These are phyloP conservation scores for Gadus macrocephalus DNA, from an alignment of 2,113 vertebrate species.

Conservation along the genomic window DNA sequence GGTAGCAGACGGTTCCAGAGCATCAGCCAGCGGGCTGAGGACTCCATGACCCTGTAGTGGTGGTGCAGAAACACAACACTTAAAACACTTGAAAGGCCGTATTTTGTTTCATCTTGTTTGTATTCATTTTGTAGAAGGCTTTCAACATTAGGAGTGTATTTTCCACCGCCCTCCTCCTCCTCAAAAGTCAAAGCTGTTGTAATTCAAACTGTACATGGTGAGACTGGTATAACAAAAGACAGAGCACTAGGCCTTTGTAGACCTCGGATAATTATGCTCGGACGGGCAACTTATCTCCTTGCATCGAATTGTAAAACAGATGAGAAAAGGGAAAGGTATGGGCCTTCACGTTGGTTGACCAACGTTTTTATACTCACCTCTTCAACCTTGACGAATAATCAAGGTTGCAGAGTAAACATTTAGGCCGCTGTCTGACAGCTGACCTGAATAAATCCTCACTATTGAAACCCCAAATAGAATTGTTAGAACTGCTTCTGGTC, in stretches of 20 bases:
- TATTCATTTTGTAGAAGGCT: slow-evolving; percentile 3
- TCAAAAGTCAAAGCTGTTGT: neutral
- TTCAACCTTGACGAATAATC: slow-evolving; percentile 46
- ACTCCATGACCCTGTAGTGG: slow-evolving; percentile 49
- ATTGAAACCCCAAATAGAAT: slow-evolving; percentile 18
- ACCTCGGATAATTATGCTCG: too few relatives aligned
- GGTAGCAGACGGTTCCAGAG: slow-evolving; percentile 47
- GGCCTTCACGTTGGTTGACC: slow-evolving; percentile 14
- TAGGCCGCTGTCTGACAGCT: slow-evolving; percentile 31
- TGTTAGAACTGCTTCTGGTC: slow-evolving; percentile 2
- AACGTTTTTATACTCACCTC: slow-evolving; percentile 27
- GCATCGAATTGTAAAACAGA: too few relatives aligned
- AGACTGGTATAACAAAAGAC: neutral
- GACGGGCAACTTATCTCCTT: too few relatives aligned
- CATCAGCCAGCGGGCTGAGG: slow-evolving; percentile 10
- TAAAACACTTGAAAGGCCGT: neutral
- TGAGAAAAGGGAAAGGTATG: neutral
- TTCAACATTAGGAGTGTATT: neutral
- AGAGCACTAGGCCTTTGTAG: slow-evolving; percentile 28
- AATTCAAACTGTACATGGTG: neutral
- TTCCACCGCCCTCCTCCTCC: neutral
- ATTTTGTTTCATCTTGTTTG: too few relatives aligned
- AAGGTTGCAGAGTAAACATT: slow-evolving; percentile 54
- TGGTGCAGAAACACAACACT: slow-evolving; percentile 40
- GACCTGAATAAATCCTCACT: slow-evolving; percentile 48